Evolutionary conservation across 2,888 invertebrate species (phyloP).

Genomic region (Physocephala rufipes): DNA sequence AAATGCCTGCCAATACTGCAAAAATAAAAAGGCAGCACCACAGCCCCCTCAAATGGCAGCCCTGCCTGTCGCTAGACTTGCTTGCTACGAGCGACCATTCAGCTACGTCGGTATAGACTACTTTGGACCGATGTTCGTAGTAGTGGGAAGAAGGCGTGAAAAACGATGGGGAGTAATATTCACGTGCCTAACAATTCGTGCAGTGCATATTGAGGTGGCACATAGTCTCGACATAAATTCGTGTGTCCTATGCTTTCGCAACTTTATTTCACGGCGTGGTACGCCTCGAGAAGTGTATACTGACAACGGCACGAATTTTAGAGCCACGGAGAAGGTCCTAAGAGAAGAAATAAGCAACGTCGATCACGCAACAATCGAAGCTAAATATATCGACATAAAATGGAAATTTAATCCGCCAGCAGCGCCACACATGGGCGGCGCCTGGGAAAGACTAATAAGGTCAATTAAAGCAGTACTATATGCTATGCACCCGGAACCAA

Average conservation of each 20-base stretch:
- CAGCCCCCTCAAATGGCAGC: constrained; percentile 41
- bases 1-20: constrained; percentile 41
- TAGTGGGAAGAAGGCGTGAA: constrained; percentile 39
- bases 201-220: constrained; percentile 42
- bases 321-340: constrained; percentile 15
- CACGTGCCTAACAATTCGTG: constrained; percentile 43
- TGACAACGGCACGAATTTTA: constrained; percentile 34
- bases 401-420: constrained; percentile 25
- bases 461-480: constrained; percentile 36
- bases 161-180: constrained; percentile 46
- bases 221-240: constrained; percentile 39
- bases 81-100: constrained; percentile 38
- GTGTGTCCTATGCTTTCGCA: constrained; percentile 38
- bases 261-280: constrained; percentile 36
- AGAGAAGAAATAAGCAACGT: constrained; percentile 10
- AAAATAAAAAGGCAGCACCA: constrained; percentile 34
- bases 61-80: constrained; percentile 40
- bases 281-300: constrained; percentile 22
- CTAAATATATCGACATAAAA: not conserved
- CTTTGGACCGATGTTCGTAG: constrained; percentile 42
- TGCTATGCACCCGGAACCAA: constrained; percentile 27
- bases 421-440: constrained; percentile 20
- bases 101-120: constrained; percentile 42
- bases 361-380: not conserved
- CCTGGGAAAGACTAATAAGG: constrained; percentile 22